These are phyloP conservation scores for Daubentonia madagascariensis DNA, from an alignment of 2,113 vertebrate genomes.

Conservation along the genomic window DNA sequence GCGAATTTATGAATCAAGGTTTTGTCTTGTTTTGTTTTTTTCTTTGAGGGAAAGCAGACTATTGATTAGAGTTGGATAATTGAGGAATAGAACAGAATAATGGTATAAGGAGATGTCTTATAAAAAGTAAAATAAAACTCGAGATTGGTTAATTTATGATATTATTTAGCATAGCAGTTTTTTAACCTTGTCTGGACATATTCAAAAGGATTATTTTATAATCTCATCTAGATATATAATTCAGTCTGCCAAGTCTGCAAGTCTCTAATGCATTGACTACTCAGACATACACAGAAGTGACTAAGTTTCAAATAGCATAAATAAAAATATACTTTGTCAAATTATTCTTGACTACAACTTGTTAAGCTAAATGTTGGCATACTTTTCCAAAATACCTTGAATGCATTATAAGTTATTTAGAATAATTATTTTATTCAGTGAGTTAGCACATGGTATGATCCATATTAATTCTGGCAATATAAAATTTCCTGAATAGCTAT, in stretches of 20 bases:
- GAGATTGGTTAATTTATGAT: not conserved
- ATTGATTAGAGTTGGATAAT: not conserved
- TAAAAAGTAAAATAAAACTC: not conserved
- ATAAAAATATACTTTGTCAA: constrained; percentile 1
- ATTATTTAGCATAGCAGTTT: not conserved
- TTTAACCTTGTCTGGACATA: not conserved
- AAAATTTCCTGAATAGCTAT: not conserved
- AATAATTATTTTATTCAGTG: not conserved
- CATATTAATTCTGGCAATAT: not conserved
- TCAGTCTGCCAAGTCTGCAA: not conserved
- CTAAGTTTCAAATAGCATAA: not conserved
- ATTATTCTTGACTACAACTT: not conserved
- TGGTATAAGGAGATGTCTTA: not conserved
- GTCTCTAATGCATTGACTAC: not conserved
- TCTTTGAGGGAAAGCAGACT: not conserved
- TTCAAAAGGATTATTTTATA: not conserved
- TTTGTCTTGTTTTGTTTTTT: not conserved
- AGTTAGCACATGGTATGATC: not conserved
- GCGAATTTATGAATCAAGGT: not conserved
- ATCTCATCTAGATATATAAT: not conserved
- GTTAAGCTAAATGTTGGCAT: not conserved
- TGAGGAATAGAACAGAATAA: not conserved
- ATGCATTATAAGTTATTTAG: not conserved
- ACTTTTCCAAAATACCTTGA: not conserved
- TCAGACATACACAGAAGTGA: not conserved